Evolutionary conservation across 2,113 vertebrate genomes (phyloP), one percentile per base, ranked within the genome.

Genomic region (Climacteris rufus): DNA sequence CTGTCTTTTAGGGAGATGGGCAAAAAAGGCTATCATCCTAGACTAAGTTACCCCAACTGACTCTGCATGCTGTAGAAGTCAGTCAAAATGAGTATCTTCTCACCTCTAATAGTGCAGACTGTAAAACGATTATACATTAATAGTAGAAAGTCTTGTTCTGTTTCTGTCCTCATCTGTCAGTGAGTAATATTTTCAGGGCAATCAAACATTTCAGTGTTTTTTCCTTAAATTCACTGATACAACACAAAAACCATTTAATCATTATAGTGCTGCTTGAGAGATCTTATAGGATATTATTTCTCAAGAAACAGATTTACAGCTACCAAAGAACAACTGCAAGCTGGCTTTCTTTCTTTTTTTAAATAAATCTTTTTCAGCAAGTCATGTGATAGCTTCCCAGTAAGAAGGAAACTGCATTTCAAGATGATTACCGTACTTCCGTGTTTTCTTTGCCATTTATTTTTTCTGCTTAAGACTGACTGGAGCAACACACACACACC

Each of bases 361-460:
- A 0, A 77, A 61, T 20, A 24, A n/a, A 37, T 65, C 16, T 78
- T 90, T 94, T 89, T 61, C 83, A 87, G 92, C 40, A 97, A 93
- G 90, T 96, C 95, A 96, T 11, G 9, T 86, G 88, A 60, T 68
- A 49, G 20, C 21, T 95, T 97, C 83, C 64, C 83, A 84, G 44
- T 83, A 89, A 92, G 68, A 80, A 90, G 92, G 94, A 96, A 95
- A 92, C 93, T 88, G 71, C 59, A 83, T 90, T 95, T 96, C 88
- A 95, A 95, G 68, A 96, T 93, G 90, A 83, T 95, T 95, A 94
- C 90, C 94, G 85, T 86, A 92, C 82, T 96, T 95, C 93, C 20
- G 20, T 90, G 85, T 86, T 95, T 89, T 93, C 84, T 93, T 90
- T 83, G 93, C 85, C 33, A 68, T 88, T 88, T 93, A 90, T 90